phyloP scores from a whole-genome alignment of 2,888 invertebrate species.

The Epistrophella euchroma region DNA sequence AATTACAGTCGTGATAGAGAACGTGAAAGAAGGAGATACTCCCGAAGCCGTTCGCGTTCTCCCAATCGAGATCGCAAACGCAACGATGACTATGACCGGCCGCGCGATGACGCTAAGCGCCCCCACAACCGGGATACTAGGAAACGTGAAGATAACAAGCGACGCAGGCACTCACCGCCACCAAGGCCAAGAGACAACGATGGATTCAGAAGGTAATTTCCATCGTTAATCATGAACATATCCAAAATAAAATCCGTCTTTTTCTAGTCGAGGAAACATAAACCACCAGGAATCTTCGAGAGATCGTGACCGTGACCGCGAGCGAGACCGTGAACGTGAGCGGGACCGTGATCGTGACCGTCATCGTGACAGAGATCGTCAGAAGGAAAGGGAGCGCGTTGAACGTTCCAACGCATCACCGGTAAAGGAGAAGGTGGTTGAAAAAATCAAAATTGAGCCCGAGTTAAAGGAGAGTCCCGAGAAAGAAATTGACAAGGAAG shows the following conservation, averaged over 20 bases:
- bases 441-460: conserved; percentile 79
- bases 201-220: conserved; percentile 79
- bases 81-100: conserved; percentile 77
- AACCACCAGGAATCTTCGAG: conserved; percentile 78
- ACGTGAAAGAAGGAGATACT: conserved; percentile 80
- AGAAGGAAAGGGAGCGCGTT: conserved; percentile 76
- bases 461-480: conserved; percentile 80
- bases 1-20: conserved; percentile 79
- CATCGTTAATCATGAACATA: not conserved
- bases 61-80: conserved; percentile 65
- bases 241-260: not conserved
- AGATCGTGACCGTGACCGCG: conserved; percentile 80
- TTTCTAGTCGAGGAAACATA: conserved; percentile 72
- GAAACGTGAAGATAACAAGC: conserved; percentile 81
- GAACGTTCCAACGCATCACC: conserved; percentile 75
- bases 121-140: conserved; percentile 74
- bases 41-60: conserved; percentile 77
- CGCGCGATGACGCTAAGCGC: conserved; percentile 78
- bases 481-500: conserved; percentile 89
- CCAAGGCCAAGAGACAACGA: conserved; percentile 80
- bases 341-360: conserved; percentile 86
- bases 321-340: conserved; percentile 86
- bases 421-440: conserved; percentile 75
- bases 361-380: conserved; percentile 84
- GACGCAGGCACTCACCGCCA: conserved; percentile 80